Conservation (phyloP, 2,888 invertebrate species). For the Urechis unicinctus region DNA sequence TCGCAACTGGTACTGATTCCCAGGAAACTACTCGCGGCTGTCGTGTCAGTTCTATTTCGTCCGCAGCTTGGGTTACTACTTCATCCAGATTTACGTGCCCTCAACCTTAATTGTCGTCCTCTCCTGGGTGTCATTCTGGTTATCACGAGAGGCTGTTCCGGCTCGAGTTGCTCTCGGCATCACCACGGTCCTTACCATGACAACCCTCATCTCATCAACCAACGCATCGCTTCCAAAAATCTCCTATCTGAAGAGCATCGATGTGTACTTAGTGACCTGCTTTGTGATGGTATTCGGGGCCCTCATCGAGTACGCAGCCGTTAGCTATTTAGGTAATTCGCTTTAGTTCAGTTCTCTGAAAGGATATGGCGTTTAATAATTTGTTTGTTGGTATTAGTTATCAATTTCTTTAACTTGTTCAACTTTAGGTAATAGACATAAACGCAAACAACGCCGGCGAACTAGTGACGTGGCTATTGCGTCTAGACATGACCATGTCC, state of each 20-base stretch:
- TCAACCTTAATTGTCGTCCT: constrained; percentile 54
- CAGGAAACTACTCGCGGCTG: constrained; percentile 48
- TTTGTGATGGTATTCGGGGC: constrained; percentile 99
- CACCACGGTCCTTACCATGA: constrained; percentile 50
- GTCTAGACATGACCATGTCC: background rate
- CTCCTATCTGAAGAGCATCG: constrained; percentile 59
- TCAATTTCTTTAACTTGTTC: background rate
- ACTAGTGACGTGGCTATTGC: background rate
- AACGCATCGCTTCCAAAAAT: constrained; percentile 48
- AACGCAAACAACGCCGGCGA: background rate
- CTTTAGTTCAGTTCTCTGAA: background rate
- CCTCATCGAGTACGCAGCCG: constrained; percentile 93
- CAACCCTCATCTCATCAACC: constrained; percentile 48
- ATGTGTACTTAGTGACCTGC: constrained; percentile 93
- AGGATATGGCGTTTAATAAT: background rate
- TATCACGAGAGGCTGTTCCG: constrained; percentile 46
- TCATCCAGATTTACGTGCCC: constrained; percentile 56
- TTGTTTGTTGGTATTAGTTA: background rate
- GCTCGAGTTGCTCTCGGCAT: constrained; percentile 46
- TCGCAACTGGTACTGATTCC: background rate
- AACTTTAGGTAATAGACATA: background rate
- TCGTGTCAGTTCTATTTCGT: constrained; percentile 65
- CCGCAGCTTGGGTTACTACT: constrained; percentile 73
- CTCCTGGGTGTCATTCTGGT: constrained; percentile 65
- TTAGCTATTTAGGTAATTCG: constrained; percentile 76